Conservation (phyloP, 1,140 invertebrate genomes). For the Tachypleus tridentatus region DNA sequence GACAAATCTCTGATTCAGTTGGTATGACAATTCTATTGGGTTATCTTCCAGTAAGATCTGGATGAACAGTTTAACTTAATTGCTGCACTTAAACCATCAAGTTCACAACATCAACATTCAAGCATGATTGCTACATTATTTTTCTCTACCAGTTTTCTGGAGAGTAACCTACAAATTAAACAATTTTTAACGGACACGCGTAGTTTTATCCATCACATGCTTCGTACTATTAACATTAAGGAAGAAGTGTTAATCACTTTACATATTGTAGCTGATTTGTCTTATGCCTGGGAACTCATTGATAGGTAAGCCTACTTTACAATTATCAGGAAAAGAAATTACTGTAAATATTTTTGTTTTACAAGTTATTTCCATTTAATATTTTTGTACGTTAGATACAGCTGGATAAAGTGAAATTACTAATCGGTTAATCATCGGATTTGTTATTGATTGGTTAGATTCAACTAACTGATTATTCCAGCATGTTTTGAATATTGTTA, state of each 20-base stretch:
- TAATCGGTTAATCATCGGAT: no score
- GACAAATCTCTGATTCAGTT: no score
- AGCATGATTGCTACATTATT: no score
- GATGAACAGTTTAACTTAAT: no score
- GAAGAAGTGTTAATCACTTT: conserved; percentile 85
- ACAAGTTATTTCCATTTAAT: conserved; percentile 16
- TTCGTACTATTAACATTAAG: conserved; percentile 77
- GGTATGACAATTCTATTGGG: no score
- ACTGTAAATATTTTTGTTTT: conserved; percentile 3
- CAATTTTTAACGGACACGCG: conserved; percentile 78
- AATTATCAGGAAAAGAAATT: conserved; percentile 1
- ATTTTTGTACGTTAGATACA: no score
- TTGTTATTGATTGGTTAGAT: no score
- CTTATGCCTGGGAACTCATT: conserved; percentile 89
- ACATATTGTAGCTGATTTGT: conserved; percentile 86
- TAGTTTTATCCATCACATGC: conserved; percentile 70
- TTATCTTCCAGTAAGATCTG: no score
- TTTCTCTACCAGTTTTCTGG: conserved; percentile 32
- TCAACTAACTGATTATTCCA: no score
- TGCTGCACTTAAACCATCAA: no score
- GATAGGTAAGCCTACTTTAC: conserved; percentile 49
- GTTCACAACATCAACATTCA: no score
- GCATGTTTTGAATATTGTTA: not conserved
- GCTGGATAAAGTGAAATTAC: no score
- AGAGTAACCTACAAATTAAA: conserved; percentile 75